phyloP scores from a whole-genome alignment of 2,797 vertebrate species.

The Eptatretus atami region DNA sequence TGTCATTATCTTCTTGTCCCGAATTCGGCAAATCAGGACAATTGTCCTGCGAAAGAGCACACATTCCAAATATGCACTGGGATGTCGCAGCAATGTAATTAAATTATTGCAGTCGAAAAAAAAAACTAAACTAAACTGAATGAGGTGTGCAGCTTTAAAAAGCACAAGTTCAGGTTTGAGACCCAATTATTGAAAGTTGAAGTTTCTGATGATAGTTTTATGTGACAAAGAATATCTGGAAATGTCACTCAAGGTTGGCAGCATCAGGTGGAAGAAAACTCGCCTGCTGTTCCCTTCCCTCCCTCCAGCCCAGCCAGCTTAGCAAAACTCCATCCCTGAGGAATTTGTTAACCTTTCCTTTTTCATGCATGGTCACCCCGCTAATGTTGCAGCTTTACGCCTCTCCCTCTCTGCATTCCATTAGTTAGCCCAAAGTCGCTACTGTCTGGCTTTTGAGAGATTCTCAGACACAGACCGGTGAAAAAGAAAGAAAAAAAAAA shows the following conservation, averaged over 20 bases:
- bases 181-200: too few species aligned
- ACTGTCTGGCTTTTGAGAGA: conserved; percentile 5
- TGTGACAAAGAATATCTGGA: too few species aligned
- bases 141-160: background rate
- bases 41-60: conserved; percentile 34
- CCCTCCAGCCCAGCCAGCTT: conserved; percentile 4
- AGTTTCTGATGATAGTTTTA: too few species aligned
- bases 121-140: background rate
- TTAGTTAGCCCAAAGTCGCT: background rate
- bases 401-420: conserved; percentile 1
- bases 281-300: conserved; percentile 1
- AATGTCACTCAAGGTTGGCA: too few species aligned
- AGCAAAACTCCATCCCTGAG: background rate
- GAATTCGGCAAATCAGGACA: conserved; percentile 80
- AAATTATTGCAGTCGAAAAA: background rate
- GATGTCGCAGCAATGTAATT: background rate
- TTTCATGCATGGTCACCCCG: background rate
- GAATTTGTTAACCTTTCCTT: conserved; percentile 3
- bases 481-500: too few species aligned
- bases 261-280: background rate
- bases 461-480: background rate
- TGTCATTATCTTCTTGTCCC: conserved; percentile 91
- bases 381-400: conserved; percentile 1
- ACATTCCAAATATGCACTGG: too few species aligned
- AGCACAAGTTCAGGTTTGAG: too few species aligned